Evolutionary conservation across 2,113 vertebrate species (phyloP), one percentile per base, ranked within the genome.

Genomic region (Pandion haliaetus): DNA sequence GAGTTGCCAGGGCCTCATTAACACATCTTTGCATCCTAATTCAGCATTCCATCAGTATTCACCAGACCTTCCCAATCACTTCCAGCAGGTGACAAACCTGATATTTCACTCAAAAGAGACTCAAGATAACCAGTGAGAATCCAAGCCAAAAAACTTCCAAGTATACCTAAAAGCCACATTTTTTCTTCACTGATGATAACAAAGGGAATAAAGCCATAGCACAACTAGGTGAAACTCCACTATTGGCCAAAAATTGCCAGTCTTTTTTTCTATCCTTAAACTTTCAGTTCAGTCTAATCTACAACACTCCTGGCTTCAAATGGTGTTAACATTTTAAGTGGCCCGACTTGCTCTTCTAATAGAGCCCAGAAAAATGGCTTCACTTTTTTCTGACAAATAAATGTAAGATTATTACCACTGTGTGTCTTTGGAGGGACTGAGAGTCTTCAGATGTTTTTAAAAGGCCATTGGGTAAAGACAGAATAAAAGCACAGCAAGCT

Each of bases 391-490:
- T 74, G 28, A 65, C 82, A 93, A 90, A 92, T 86, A 96, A 95
- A 86, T 57, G 52, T 58, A 91, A 93, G 66, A 82, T 91, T 93
- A 94, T 94, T 77, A 82, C 87, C 58, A 90, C 54, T 49, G 25
- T 85, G 45, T 90, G 66, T 80, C 91, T 95, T 93, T 49, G 62
- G 29, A 89, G 17, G 45, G 66, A 91, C 21, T 90, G 40, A 66
- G 86, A 93, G 40, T 87, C 85, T 96, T 95, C 93, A 95, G 84
- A 88, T 82, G 44, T 82, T 95, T 95, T 93, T 93, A 77, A 96
- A 96, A 95, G 89, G 49, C 86, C 57, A 87, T 12, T 95, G 89
- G 73, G 78, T 87, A 89, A 96, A 91, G 62, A 66, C 21, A 88
- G 84, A 95, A 96, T 88, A 96, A 95, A 95, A 96, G 66, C 93